A percentile compares a stretch with the other conserved stretches of the same genome.
phyloP scores from a whole-genome alignment of 2,888 invertebrate species.

The Megaustenia siamemsis region DNA sequence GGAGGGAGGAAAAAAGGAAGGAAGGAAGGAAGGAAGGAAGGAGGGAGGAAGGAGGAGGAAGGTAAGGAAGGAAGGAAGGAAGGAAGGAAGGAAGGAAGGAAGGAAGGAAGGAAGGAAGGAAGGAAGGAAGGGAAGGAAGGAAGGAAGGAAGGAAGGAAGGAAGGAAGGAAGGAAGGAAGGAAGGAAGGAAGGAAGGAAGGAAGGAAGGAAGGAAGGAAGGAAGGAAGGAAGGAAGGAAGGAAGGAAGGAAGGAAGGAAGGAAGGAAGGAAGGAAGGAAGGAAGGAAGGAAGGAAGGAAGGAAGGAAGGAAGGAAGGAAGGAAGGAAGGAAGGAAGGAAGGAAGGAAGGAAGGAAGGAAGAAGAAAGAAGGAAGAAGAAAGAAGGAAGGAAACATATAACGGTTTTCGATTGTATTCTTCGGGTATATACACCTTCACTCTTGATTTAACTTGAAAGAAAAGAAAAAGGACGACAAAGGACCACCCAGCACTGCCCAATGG shows the following conservation, averaged over 20 bases:
- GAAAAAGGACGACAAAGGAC: no score
- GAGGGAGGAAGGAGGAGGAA: no score
- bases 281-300: background rate
- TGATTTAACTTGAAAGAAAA: no score
- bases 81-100: background rate
- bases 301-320: background rate
- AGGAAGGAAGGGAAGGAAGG: background rate
- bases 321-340: background rate
- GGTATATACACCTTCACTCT: no score
- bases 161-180: background rate
- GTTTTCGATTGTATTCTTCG: no score
- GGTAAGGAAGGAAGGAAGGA: background rate
- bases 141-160: background rate
- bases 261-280: background rate
- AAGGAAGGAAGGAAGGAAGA: no score
- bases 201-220: background rate
- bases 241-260: background rate
- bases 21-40: background rate
- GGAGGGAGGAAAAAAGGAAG: background rate
- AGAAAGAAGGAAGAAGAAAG: no score
- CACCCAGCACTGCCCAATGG: no score
- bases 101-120: background rate
- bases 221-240: background rate
- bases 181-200: background rate
- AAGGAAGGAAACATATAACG: no score